Base-by-base conservation (phyloP, 2,888 invertebrate species). In the Hetaerina titia region DNA sequence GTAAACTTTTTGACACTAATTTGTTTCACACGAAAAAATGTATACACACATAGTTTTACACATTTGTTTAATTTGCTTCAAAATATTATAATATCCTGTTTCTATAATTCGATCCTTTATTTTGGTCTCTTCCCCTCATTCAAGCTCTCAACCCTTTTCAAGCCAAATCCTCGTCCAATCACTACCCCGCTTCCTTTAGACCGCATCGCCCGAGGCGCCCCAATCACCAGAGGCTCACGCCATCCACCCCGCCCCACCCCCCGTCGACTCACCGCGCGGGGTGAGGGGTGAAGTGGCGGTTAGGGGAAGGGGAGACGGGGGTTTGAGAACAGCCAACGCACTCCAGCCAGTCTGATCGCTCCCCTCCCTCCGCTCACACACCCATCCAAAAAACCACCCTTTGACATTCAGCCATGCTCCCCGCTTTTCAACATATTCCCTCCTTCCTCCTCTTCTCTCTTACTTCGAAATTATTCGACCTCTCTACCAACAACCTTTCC, bases 81-180 rank as follows among this genome's bases (percentile, higher is more conserved):
- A 31, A 81, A 81, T 31, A 81, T 81, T 81, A 31, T 81, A 25
- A 81, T 81, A 81, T 81, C 81, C 81, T 81, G 81, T 81, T n/a
- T 31, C 81, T 22, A 81, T 22, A 81, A 31, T 13, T 31, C 25
- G 81, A 11, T 81, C 31, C 31, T 81, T 81, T 81, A 81, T 81
- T 81, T 31, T 31, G 11, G 11, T 22, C 69, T 11, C 81, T 22
- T 81, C 81, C 81, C 81, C 81, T 8, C 31, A 15, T 60, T 60
- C 60, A 13, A 31, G 15, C 69, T 31, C 81, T 31, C 81, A 81
- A 81, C 81, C 81, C 81, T 31, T 81, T 81, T 31, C 25, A 11
- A 81, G 25, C 81, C 81, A 15, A 19, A 2, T 7, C 74, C 9
- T 25, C 25, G 2, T 4, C 31, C 81, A 19, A 13, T 4, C 81